Base-by-base conservation (phyloP, 2,797 vertebrate species). In the Lepidocolaptes lacrymiger region DNA sequence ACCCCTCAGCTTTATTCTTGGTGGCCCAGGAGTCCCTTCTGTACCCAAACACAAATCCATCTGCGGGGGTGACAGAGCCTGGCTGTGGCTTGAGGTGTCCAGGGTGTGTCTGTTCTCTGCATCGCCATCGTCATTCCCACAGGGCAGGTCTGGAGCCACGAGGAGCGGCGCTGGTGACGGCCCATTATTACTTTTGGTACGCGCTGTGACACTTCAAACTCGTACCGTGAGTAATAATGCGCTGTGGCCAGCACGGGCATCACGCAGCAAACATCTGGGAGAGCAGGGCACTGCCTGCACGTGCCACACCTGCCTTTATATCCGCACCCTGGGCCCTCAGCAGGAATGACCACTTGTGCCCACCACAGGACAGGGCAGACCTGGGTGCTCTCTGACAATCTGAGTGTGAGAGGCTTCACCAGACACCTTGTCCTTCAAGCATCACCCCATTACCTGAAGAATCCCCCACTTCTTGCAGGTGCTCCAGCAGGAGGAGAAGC, bases 181-280 rank as follows among this genome's bases (percentile, higher is more conserved):
- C 98, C 61, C 99, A 99, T 99, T 99, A 99, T 99, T 99, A 99
- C 99, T 99, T 99, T 99, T 99, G 99, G 99, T 99, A 99, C 99
- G 99, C 99, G 99, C 99, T 99, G 99, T 99, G 99, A 99, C 99
- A 98, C 98, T 98, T 99, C 99, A 99, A 98, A 99, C 99, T 99
- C 99, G 99, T 99, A 99, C 99, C 99, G 99, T 99, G 99, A 99
- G 99, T 99, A 99, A 99, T 99, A 99, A 99, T 99, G 99, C 99
- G 99, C 98, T 92, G 99, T 98, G 98, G 97, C 98, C 98, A 98
- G 99, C 98, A 89, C 72, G 13, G 80, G 97, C 98, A 93, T 48
- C 98, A 44, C 32, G 34, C 4, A 10, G 85, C 36, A 27, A 34
- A 43, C 27, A 7, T 28, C 67, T 27, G 66, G 15, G 67, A 74